Evolutionary conservation across 2,888 invertebrate species (phyloP), one percentile per base, ranked within the genome.

Genomic region (Dasypolia templi): DNA sequence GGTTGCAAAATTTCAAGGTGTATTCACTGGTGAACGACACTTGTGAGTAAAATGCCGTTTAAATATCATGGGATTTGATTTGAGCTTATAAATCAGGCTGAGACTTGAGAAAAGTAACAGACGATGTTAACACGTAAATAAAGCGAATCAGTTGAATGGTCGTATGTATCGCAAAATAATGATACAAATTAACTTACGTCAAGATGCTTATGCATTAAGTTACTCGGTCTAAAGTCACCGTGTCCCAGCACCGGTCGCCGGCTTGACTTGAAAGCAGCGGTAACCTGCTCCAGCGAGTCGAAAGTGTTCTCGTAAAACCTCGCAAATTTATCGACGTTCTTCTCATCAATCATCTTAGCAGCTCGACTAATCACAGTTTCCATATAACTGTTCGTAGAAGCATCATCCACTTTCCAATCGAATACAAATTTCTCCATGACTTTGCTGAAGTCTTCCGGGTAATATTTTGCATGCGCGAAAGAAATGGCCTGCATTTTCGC

Each of bases 401-500:
- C n/a, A 3, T 62, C 68, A 4, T 63, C 62, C 14, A 71, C 11
- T 0, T 79, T 75, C 22, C 83, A 72, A 5, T 79, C 81, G n/a
- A n/a, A n/a, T n/a, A n/a, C n/a, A 62, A 84, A 89, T 39, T 81
- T 73, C 0, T 81, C 68, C 0, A 88, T n/a, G 0, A 91, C 59
- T 42, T 86, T 75, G 3, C 87, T 51, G 67, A 91, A 95, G 29
- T 90, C 87, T 46, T 93, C 92, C 0, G 94, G 94, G 7, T 92
- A 72, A 56, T 90, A 83, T 11, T 87, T 64, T 6, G 72, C 68
- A 66, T 86, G 87, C 0, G 92, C 93, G 29, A 93, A 89, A 0
- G 95, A 94, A 0, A 95, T 75, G 0, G 95, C 95, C 80, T 96
- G 96, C 73, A 94, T 90, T 74, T 93, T 94, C 0, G 94, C 95